Evolutionary conservation across 2,888 invertebrate genomes (phyloP), one percentile per base, ranked within the genome.

Genomic region (Thera britannica): DNA sequence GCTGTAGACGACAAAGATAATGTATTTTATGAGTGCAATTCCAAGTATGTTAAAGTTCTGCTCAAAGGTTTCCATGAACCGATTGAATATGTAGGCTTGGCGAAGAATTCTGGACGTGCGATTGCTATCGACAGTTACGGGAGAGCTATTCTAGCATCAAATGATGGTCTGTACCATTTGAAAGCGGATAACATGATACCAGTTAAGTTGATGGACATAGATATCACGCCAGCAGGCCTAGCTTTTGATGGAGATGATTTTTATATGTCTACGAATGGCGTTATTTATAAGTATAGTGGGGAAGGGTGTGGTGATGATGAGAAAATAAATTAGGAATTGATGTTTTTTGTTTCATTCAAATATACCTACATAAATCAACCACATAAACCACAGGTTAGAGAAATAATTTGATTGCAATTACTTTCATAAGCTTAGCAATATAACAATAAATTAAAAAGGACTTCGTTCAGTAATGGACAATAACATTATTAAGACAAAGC

Each of bases 1-100:
- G 91, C 92, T 2, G 92, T 91, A 2, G 93, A 93, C 60, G 74
- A 77, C 0, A 76, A 83, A 8, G 90, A 87, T 0, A 93, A 93
- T 76, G 74, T 93, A 2, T 93, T 77, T 67, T 93, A 90, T 48
- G 93, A 93, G 80, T 93, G 93, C 60, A 92, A 92, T 79, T 90
- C 93, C 0, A 93, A 93, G 62, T 93, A 92, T 49, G 87, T 93
- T 2, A 93, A 92, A 72, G 86, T 93, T 52, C 65, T 93, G 62
- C 75, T 92, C 0, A 91, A 85, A 83, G 92, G 85, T 55, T 93
- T 90, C 62, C 83, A 87, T 62, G 93, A 93, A 54, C 88, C 93
- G 0, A 83, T 93, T 51, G 93, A 93, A 57, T 93, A 84, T 80
- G 90, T 89, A 38, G 93, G 93, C 3, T 83, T 93, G 5, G 76